phyloP scores from a whole-genome alignment of 2,113 vertebrate genomes.

The Etheostoma cragini region DNA sequence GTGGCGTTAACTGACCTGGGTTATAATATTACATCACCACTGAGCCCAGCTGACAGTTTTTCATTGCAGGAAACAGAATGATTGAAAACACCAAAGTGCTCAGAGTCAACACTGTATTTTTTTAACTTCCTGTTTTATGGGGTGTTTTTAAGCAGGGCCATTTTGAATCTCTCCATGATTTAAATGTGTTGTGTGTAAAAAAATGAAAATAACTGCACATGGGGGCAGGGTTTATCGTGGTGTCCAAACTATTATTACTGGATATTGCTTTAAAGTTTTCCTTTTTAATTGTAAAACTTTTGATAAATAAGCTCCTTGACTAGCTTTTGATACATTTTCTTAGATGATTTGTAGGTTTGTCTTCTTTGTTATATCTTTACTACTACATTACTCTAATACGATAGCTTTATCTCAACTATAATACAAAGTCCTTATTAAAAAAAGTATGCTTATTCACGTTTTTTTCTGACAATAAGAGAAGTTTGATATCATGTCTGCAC shows the following conservation, averaged over 20 bases:
- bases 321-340: background rate
- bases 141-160: conserved; percentile 6
- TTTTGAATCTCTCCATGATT: conserved; percentile 42
- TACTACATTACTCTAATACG: background rate
- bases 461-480: background rate
- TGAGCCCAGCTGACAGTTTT: conserved; percentile 7
- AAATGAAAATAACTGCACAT: conserved; percentile 7
- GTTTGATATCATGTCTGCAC: background rate
- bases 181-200: conserved; percentile 23
- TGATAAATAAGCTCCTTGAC: background rate
- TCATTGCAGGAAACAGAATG: conserved; percentile 1
- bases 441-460: background rate
- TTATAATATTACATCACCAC: background rate
- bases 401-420: background rate
- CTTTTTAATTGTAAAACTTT: background rate
- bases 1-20: background rate
- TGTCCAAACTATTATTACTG: conserved; percentile 4
- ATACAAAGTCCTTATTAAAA: background rate
- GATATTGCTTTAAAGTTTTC: background rate
- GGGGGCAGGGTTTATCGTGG: no score
- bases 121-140: conserved; percentile 13
- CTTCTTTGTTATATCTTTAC: background rate
- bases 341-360: background rate
- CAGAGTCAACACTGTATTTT: conserved; percentile 3
- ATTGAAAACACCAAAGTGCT: conserved; percentile 21